These are phyloP conservation scores for Carettochelys insculpta DNA, from an alignment of 2,113 vertebrate species.

Conservation along the genomic window DNA sequence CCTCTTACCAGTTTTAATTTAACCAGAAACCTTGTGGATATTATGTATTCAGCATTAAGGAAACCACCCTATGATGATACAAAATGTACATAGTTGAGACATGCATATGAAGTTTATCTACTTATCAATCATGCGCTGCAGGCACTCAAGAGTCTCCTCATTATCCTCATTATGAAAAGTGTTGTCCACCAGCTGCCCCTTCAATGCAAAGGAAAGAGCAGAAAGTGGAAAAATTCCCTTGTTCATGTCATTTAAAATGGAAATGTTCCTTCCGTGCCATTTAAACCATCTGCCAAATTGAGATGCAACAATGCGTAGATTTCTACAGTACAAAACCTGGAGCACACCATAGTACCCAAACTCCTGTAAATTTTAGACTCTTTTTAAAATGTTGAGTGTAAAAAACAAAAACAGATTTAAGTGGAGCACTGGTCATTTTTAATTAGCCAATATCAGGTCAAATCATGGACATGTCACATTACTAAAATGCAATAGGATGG, in stretches of 20 bases:
- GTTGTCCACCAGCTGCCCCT: accelerated
- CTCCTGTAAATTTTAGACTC: background rate
- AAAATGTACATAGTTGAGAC: background rate
- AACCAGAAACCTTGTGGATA: background rate
- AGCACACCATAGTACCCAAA: background rate
- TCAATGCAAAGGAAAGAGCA: accelerated
- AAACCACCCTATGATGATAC: background rate
- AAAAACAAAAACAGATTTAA: background rate
- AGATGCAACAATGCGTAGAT: background rate
- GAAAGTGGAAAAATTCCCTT: background rate
- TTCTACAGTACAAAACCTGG: slow-evolving; percentile 12
- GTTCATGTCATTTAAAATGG: background rate
- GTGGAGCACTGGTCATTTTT: background rate
- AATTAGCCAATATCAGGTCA: accelerated
- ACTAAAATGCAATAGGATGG: background rate
- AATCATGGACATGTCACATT: background rate
- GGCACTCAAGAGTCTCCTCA: background rate
- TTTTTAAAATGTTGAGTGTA: background rate
- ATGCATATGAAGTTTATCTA: background rate
- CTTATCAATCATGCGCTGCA: accelerated
- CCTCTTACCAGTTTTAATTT: background rate
- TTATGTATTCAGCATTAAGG: background rate
- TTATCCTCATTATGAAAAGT: background rate
- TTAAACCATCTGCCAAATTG: background rate
- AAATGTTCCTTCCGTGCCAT: background rate